Conservation (phyloP, 1,140 invertebrate genomes). For the Theocolax elegans region DNA sequence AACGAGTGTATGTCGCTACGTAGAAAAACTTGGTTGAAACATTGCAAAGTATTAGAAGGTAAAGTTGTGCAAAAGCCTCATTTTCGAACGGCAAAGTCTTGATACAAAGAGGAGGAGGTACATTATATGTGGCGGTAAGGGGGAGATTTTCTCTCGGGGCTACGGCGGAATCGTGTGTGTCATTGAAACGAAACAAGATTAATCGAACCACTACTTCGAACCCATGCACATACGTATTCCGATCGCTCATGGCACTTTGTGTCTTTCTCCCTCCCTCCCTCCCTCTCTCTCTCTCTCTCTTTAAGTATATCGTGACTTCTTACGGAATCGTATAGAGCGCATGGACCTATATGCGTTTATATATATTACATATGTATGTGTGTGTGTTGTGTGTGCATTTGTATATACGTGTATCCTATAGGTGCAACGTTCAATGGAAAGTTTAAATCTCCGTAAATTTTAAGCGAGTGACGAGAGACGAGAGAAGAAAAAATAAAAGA, state of each 20-base stretch:
- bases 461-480: no score
- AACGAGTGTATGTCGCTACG: no score
- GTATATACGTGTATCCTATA: no score
- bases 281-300: constrained; percentile 1
- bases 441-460: no score
- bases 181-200: constrained; percentile 39
- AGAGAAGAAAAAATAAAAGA: no score
- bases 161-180: constrained; percentile 29
- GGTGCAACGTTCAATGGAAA: no score
- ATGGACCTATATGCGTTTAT: no score
- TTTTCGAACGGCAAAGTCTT: neutral
- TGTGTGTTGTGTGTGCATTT: no score
- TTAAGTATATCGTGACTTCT: constrained; percentile 24
- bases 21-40: no score
- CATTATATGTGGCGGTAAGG: neutral
- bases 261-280: neutral
- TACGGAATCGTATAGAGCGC: constrained; percentile 8
- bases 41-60: neutral
- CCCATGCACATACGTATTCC: neutral
- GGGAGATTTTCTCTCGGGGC: constrained; percentile 15
- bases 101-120: neutral
- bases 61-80: constrained; percentile 4
- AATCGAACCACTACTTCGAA: constrained; percentile 16
- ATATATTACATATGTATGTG: no score
- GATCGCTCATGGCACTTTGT: neutral